Evolutionary conservation across 2,888 invertebrate genomes (phyloP), one percentile per base, ranked within the genome.

Genomic region (Molorchus minor): DNA sequence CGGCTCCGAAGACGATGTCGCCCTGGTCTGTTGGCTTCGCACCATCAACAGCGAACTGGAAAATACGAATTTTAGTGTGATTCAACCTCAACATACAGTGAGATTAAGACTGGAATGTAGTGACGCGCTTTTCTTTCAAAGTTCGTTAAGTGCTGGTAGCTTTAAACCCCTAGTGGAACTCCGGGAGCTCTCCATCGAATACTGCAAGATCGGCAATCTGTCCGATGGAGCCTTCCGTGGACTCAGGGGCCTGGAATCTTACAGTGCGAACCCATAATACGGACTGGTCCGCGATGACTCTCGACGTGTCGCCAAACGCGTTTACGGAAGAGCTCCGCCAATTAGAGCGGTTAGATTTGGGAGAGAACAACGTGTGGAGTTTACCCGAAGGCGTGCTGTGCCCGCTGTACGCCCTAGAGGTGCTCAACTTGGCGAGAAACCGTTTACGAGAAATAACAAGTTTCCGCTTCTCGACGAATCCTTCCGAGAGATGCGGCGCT

Each of bases 231-330:
- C 93, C n/a, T 92, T 94, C 75, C 86, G 88, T 40, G 92, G 92
- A 41, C 85, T 93, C 36, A 87, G 88, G 58, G 89, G 92, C 77
- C 84, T 94, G 90, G 68, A 91, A 92, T 78, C 83, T 94, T 58
- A 92, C 93, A 40, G 86, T 94, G 65, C 86, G 90, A 72, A 92
- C 92, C 47, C 91, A 92, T 81, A 92, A 92, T 80, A 91, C 90
- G 36, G 91, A 92, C 77, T 92, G 92, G 90, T 89, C 91, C 35
- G 88, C 91, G 49, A 90, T 92, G 87, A 87, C 90, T 52, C 83
- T 92, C 62, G 90, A 92, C 77, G 85, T 92, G 62, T 88, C 90
- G 35, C 85, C 87, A 12, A 87, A 89, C 51, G 90, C 90, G 33
- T 91, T 92, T 78, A 87, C 88, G 61, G 87, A 89, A 71, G 91